These are phyloP conservation scores for Tenthredo livida DNA, from an alignment of 2,888 invertebrate species.

Conservation along the genomic window DNA sequence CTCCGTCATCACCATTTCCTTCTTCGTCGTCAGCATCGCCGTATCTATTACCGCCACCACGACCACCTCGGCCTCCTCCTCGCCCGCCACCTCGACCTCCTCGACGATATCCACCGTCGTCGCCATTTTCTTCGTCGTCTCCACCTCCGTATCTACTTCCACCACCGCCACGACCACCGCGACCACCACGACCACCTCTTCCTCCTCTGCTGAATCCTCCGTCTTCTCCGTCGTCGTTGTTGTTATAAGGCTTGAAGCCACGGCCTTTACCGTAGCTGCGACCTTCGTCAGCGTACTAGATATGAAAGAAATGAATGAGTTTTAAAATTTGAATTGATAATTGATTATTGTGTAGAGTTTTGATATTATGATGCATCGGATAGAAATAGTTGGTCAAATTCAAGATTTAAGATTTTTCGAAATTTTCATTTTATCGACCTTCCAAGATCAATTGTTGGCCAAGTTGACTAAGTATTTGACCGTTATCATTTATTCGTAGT, in stretches of 20 bases:
- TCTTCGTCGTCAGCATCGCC: slow-evolving; percentile 56
- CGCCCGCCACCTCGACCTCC: slow-evolving; percentile 58
- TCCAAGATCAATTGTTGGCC: not conserved
- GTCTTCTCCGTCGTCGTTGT: slow-evolving; percentile 54
- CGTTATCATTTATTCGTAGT: not conserved
- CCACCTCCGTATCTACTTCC: slow-evolving; percentile 28
- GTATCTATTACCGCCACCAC: slow-evolving; percentile 56
- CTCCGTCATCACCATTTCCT: slow-evolving; percentile 59
- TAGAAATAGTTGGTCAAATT: not conserved
- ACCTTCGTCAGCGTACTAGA: slow-evolving; percentile 61
- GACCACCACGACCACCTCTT: slow-evolving; percentile 51
- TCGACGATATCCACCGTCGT: slow-evolving; percentile 56
- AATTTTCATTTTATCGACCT: not conserved
- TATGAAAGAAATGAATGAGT: not conserved
- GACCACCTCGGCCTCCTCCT: slow-evolving; percentile 48
- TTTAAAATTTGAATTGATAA: not conserved
- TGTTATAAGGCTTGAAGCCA: slow-evolving; percentile 58
- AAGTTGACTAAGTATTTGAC: not conserved
- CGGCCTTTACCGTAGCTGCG: slow-evolving; percentile 68
- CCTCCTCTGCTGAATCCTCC: slow-evolving; percentile 39
- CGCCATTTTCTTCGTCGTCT: slow-evolving; percentile 52
- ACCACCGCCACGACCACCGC: slow-evolving; percentile 41
- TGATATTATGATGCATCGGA: not conserved
- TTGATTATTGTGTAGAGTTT: not conserved
- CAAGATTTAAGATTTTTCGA: not conserved